Evolutionary conservation across 2,888 invertebrate genomes (phyloP), one percentile per base, ranked within the genome.

Genomic region (Omphaloscelis lunosa): DNA sequence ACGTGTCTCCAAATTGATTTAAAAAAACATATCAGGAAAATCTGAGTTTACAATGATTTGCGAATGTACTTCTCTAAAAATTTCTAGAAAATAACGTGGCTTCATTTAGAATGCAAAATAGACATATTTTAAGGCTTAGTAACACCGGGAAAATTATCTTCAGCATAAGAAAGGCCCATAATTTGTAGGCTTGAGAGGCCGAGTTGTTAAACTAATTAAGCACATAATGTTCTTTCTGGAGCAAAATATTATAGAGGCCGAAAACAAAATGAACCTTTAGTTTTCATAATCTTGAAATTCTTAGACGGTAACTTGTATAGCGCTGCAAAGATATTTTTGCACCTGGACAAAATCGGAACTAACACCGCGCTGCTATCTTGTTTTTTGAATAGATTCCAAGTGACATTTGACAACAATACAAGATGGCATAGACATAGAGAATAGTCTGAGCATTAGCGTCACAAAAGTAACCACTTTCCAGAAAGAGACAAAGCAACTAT

Each of bases 181-280:
- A 84, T 71, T 81, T 77, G 59, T 77, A 71, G 68, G 34, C 72
- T 84, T 79, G 53, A 79, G 73, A 66, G 59, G 76, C n/a, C 67
- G 70, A 80, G 75, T 73, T 82, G n/a, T 65, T 77, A 65, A 84
- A 85, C 79, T 82, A 85, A 85, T 85, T 82, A 79, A 72, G 62
- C 12, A 53, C 70, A 68, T 39, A 39, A 70, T 72, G 67, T 78
- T 71, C 68, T 74, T 73, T 72, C 79, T 63, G 62, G 27, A 20
- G n/a, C 12, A 72, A 71, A 78, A 84, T 70, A 58, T 65, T 80
- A 53, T 77, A 68, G 62, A 34, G 65, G n/a, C 68, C 72, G 53
- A 27, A 75, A 79, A 71, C 67, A 77, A 76, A 84, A 76, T 78
- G 9, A 66, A 66, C 41, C 41, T 72, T 70, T 48, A 61, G 61